These are phyloP conservation scores for Sinocyclocheilus anshuiensis DNA, from an alignment of 2,113 vertebrate species.

Conservation along the genomic window DNA sequence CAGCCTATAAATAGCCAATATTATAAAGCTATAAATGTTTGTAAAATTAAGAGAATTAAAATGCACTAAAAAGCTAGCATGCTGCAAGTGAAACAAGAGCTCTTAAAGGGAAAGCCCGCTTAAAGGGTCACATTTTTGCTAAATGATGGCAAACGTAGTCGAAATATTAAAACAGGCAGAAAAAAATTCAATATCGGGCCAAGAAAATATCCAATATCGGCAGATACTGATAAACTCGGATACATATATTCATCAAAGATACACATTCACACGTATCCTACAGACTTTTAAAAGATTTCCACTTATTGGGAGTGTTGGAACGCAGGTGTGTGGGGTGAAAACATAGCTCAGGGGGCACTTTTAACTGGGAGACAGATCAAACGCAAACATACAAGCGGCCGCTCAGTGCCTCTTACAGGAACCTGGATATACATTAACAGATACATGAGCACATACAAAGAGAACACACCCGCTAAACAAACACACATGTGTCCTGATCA, in stretches of 20 bases:
- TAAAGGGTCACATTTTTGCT: too few species aligned
- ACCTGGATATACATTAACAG: conserved; percentile 35
- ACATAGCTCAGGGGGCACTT: not conserved
- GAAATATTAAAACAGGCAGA: not conserved
- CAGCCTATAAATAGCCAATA: too few species aligned
- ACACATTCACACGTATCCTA: not conserved
- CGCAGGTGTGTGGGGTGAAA: conserved; percentile 20
- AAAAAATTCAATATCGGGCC: not conserved
- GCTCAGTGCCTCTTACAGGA: not conserved
- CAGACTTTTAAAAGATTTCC: conserved; percentile 1
- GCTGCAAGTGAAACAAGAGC: too few species aligned
- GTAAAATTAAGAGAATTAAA: too few species aligned
- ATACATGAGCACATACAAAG: conserved; percentile 16
- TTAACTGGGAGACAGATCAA: not conserved
- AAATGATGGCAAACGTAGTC: not conserved
- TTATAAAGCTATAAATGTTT: too few species aligned
- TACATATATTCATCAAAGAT: not conserved
- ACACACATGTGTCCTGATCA: conserved; percentile 11
- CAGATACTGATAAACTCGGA: not conserved
- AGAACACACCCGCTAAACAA: conserved; percentile 9
- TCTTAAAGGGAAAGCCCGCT: too few species aligned
- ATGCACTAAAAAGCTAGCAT: too few species aligned
- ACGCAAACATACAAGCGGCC: not conserved
- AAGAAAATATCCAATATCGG: not conserved
- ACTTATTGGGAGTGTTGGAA: not conserved